These are phyloP conservation scores for Phoebastria nigripes DNA, from an alignment of 2,797 vertebrate species.

Conservation along the genomic window DNA sequence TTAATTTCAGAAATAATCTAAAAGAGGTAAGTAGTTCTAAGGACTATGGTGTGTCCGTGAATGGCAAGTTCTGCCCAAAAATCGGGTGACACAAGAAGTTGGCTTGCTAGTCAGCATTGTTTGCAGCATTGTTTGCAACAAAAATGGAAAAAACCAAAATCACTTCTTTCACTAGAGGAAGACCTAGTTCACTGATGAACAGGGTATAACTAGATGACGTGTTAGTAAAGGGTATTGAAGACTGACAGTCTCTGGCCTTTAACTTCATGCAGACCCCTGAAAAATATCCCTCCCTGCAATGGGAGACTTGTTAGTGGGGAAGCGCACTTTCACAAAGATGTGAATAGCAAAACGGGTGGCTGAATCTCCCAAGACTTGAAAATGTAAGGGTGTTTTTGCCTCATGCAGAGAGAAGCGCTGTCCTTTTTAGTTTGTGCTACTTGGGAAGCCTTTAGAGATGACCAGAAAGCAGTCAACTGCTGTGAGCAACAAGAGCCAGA, in stretches of 20 bases:
- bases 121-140: background rate
- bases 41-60: background rate
- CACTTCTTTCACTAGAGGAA: background rate
- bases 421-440: background rate
- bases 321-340: background rate
- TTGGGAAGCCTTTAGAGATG: background rate
- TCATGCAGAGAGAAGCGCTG: background rate
- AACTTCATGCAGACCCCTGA: background rate
- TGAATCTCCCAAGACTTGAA: background rate
- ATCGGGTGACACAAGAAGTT: background rate
- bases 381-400: background rate
- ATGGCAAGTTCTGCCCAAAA: background rate
- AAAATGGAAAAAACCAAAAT: background rate
- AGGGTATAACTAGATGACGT: background rate
- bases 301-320: background rate
- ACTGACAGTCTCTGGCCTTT: background rate
- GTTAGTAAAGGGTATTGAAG: background rate
- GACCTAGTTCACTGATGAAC: background rate
- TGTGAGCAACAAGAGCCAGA: background rate
- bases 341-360: rapidly evolving
- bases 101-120: background rate
- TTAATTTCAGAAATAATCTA: background rate
- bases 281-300: background rate
- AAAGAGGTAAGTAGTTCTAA: background rate
- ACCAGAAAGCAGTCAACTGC: background rate